Evolutionary conservation across 2,797 vertebrate genomes (phyloP).

Genomic region (Pipistrellus pipistrellus): DNA sequence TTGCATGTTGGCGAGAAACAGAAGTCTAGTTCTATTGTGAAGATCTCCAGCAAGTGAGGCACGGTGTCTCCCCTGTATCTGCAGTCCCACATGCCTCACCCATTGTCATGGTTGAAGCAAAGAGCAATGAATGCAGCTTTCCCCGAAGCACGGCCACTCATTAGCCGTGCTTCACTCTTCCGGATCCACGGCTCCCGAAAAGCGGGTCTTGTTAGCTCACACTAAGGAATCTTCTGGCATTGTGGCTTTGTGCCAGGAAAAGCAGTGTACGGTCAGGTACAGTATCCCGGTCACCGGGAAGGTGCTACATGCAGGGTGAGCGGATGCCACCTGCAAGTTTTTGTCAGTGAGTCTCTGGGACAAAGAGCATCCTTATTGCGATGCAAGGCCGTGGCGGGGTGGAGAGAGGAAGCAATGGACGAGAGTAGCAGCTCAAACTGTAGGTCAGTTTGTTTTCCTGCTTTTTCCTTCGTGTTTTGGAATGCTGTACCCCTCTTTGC

Average conservation of each 20-base stretch:
- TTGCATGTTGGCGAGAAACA: conserved; percentile 29
- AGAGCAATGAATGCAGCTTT: background rate
- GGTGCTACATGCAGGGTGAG: background rate
- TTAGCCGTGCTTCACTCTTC: background rate
- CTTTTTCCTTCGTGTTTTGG: conserved; percentile 27
- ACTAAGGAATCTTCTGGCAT: background rate
- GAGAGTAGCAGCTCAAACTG: background rate
- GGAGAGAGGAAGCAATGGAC: background rate
- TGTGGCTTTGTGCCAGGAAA: background rate
- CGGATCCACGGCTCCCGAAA: background rate
- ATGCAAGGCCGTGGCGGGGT: background rate
- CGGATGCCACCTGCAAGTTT: background rate
- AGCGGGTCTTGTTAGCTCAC: background rate
- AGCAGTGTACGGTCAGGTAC: background rate
- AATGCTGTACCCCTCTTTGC: background rate
- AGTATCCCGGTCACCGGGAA: background rate
- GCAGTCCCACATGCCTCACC: background rate
- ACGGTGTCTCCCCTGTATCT: background rate
- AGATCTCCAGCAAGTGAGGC: background rate
- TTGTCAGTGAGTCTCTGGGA: background rate
- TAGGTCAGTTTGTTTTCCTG: background rate
- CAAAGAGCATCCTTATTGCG: background rate
- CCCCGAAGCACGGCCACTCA: accelerated
- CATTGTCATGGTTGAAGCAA: background rate
- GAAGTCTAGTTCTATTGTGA: conserved; percentile 45